Base-by-base conservation (phyloP, 2,113 vertebrate species). In the Bubo bubo region DNA sequence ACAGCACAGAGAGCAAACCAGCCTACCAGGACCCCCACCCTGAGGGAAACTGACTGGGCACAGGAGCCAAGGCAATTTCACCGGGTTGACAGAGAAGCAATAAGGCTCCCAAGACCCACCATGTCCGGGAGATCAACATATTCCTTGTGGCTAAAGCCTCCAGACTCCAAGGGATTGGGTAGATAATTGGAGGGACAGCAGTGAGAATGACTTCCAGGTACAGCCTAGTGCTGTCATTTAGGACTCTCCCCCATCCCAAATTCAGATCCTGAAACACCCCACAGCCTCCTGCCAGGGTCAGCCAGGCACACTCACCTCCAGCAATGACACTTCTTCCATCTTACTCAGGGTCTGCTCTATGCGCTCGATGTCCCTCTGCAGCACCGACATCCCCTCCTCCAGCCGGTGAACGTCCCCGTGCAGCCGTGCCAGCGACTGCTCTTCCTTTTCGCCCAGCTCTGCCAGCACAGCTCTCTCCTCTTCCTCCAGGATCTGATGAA, bases 401-500 rank as follows among this genome's bases (percentile, higher is more conserved):
- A 97, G 79, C 35, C 14, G 86, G 76, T 94, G 90, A 72, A 98
- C 35, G 4, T 99, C 98, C 45, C 79, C 66, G 14, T 90, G 96
- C 88, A 99, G 97, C 37, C 26, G 94, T 43, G 97, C 88, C 95
- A 98, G 86, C 4, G 92, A 88, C 72, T 97, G 97, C 56, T 97
- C 96, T 91, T 98, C 92, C 86, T 99, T 97, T 35, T 86, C 77
- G 9, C 87, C 95, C 26, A 99, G 95, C 88, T 98, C 97, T 90
- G 98, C 97, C 97, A 98, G 93, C 80, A 98, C 79, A 34, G 88
- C 84, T 45, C 89, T 84, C 98, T 99, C 98, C 71, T 98, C 98
- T 14, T 98, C 97, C 34, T 96, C 96, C 93, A 99, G 98, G 84
- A 99, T 97, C 94, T 98, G 97, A 96, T 98, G 98, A 80, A 99